A percentile compares a stretch with the other conserved stretches of the same genome.
Conservation (phyloP, 2,113 vertebrate genomes). For the Gallinago jamesoni region DNA sequence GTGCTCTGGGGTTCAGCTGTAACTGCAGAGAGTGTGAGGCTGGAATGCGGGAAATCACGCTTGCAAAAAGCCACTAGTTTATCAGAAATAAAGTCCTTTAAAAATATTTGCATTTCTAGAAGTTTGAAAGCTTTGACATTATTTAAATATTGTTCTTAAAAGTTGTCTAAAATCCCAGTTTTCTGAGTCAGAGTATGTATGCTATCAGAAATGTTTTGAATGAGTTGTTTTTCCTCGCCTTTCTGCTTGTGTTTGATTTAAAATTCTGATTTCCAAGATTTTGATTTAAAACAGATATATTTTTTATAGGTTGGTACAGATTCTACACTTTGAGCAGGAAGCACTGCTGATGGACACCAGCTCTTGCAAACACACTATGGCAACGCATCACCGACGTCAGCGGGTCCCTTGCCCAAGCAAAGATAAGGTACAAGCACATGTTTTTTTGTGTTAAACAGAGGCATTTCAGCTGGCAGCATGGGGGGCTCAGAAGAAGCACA, state of each 20-base stretch:
- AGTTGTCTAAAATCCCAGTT: background rate
- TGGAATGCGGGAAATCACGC: background rate
- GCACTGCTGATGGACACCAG: no score
- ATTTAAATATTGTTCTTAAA: background rate
- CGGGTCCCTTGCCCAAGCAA: background rate
- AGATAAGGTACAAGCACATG: fast-evolving
- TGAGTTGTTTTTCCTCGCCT: background rate
- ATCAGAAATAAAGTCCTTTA: background rate
- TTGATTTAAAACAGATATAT: background rate
- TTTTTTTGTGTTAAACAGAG: background rate
- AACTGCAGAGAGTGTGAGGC: background rate
- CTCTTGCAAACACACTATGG: background rate
- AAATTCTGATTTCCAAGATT: background rate
- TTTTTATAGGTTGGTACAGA: background rate
- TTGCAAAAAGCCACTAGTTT: background rate
- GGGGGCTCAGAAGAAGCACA: background rate
- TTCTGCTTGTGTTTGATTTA: background rate
- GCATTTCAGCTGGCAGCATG: background rate
- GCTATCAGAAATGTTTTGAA: background rate
- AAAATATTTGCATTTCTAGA: background rate
- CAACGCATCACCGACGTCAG: fast-evolving
- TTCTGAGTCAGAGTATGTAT: background rate
- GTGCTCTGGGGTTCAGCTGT: background rate
- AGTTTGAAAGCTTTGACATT: background rate
- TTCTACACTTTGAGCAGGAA: background rate